A percentile compares a stretch with the other conserved stretches of the same genome.
Conservation (phyloP, 2,797 vertebrate genomes). For the Neosilurus hyrtlii region DNA sequence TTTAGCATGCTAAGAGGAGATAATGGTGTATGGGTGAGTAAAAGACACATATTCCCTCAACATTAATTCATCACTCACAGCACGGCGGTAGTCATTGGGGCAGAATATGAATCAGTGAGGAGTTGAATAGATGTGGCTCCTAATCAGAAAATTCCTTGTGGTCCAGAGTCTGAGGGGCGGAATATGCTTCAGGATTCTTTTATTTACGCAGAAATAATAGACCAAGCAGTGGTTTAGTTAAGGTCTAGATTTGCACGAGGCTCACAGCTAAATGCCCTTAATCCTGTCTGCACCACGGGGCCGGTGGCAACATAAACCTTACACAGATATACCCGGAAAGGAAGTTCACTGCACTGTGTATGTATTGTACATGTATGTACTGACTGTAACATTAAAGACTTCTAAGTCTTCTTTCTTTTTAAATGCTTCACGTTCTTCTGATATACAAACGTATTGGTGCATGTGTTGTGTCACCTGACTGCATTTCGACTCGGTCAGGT, state of each 20-base stretch:
- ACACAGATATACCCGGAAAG: too few relatives aligned
- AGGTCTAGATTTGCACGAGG: constrained; percentile 67
- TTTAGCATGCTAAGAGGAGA: constrained; percentile 99
- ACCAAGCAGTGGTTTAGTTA: constrained; percentile 70
- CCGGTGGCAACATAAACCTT: too few relatives aligned
- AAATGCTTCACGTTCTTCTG: not conserved
- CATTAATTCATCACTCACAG: not conserved
- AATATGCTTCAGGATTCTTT: constrained; percentile 57
- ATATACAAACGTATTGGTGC: not conserved
- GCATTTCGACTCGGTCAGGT: not conserved
- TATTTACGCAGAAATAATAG: constrained; percentile 65
- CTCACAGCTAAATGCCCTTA: constrained; percentile 39
- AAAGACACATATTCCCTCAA: not conserved
- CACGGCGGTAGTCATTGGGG: not conserved
- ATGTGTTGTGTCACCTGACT: not conserved
- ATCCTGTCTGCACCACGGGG: not conserved
- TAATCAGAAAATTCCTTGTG: not conserved
- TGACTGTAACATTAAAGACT: not conserved
- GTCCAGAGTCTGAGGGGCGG: constrained; percentile 47
- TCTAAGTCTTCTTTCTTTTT: not conserved
- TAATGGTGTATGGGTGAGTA: constrained; percentile 94
- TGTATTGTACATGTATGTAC: not conserved
- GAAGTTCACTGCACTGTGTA: not conserved
- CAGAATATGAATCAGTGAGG: not conserved
- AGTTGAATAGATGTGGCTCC: not conserved